phyloP scores from a whole-genome alignment of 92 coral and sea anemone genomes.

The Plumapathes pennacea region DNA sequence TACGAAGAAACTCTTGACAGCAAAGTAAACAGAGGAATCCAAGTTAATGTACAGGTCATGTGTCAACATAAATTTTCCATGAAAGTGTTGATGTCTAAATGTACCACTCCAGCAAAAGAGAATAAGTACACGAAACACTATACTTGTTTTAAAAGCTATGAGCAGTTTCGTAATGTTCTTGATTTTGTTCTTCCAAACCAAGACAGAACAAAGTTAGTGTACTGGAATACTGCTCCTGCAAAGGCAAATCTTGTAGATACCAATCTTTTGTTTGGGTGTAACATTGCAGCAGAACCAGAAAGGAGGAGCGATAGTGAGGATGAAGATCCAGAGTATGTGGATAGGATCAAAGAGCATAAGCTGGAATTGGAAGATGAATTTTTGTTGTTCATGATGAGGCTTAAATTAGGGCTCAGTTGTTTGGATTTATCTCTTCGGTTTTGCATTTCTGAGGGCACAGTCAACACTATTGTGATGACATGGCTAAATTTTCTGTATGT shows the following conservation, averaged over 20 bases:
- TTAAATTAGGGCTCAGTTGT: constrained; percentile 22
- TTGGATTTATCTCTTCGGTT: constrained; percentile 38
- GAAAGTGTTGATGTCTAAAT: constrained; percentile 11
- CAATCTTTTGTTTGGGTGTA: constrained; percentile 32
- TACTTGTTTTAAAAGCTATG: constrained; percentile 37
- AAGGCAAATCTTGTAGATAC: constrained; percentile 19
- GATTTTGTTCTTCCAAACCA: constrained; percentile 43
- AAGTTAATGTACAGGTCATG: constrained; percentile 13
- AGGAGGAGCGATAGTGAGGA: constrained; percentile 17
- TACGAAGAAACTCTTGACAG: constrained; percentile 14
- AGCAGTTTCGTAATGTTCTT: constrained; percentile 35
- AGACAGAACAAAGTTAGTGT: constrained; percentile 15
- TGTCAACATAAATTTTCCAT: constrained; percentile 34
- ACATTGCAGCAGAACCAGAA: constrained; percentile 20
- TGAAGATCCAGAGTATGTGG: constrained; percentile 1
- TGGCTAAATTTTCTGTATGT: constrained; percentile 46
- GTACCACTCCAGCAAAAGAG: constrained; percentile 15
- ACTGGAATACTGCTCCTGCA: constrained; percentile 26
- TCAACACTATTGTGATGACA: constrained; percentile 24
- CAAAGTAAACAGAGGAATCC: constrained; percentile 5
- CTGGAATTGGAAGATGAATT: constrained; percentile 46
- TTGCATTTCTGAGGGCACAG: constrained; percentile 39
- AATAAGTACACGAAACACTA: constrained; percentile 28
- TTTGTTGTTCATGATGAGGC: constrained; percentile 40
- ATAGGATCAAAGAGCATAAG: constrained; percentile 9